Evolutionary conservation across 2,113 vertebrate species (phyloP), one percentile per base, ranked within the genome.

Genomic region (Halcyon senegalensis): DNA sequence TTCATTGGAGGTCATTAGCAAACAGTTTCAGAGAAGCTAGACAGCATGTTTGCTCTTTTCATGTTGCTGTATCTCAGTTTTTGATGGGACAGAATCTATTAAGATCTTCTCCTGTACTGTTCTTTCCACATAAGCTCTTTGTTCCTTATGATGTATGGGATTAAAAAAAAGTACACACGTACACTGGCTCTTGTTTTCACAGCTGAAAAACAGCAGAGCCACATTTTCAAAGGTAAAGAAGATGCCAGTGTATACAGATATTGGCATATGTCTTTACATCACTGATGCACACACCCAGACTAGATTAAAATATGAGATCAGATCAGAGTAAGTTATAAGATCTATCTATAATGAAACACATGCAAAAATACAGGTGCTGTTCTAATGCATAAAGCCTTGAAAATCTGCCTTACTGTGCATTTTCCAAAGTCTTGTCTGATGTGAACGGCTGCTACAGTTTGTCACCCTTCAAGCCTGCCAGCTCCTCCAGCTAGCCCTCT

Each of bases 1-100:
- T 87, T 92, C 83, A 84, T 72, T 84, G 83, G 28, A 90, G 93
- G 90, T 87, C 83, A 86, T 95, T 90, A 93, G 56, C 85, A 94
- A 94, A 90, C 51, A 92, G 81, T 77, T 96, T 92, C 80, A 89
- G 90, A 95, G 72, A 74, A 81, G 33, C 15, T 30, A 92, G 87
- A 81, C 73, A 90, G 88, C 83, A 62, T 44, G 72, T 78, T 84
- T 81, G 72, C 84, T 96, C 80, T 90, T 94, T 89, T 94, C 60
- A 75, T 90, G 75, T 68, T 81, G 51, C 83, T 81, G 39, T 63
- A 56, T 67, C 93, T 91, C 63, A 67, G 67, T 30, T 93, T 88
- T 67, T 92, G 82, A 95, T 81, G 53, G 90, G 77, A 72, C 30
- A 89, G 83, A 93, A 90, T 94, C 66, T 89, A 81, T 70, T 72